Percentiles rank a stretch among this genome's conserved stretches.
Conservation (phyloP, 2,888 invertebrate genomes). For the Caenorhabditis sinica region DNA sequence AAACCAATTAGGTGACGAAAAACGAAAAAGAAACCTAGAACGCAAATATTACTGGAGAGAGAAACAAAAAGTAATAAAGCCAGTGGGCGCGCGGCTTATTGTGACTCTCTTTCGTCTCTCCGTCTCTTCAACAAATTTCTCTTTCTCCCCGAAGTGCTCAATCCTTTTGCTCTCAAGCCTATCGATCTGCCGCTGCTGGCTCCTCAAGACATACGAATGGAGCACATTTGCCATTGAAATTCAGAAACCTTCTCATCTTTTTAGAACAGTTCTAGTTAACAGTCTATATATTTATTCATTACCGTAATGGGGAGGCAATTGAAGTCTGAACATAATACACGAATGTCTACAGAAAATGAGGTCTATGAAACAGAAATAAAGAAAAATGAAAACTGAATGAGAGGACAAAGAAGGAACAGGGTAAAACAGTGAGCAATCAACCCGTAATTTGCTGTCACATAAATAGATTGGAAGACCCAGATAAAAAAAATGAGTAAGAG, state of each 20-base stretch:
- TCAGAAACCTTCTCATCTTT: not conserved
- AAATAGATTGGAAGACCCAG: constrained; percentile 10
- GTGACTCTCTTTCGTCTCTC: constrained; percentile 26
- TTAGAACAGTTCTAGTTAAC: not conserved
- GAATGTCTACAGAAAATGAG: constrained; percentile 30
- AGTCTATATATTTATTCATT: constrained; percentile 12
- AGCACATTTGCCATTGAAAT: constrained; percentile 50
- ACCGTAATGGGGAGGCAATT: constrained; percentile 3
- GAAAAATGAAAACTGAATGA: not conserved
- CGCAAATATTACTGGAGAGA: too few species aligned
- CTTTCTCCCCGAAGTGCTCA: constrained; percentile 23
- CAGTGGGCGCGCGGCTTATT: constrained; percentile 21
- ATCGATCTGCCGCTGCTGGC: constrained; percentile 44
- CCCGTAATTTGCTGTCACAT: constrained; percentile 52
- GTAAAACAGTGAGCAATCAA: constrained; percentile 34
- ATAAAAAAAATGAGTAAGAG: constrained; percentile 35
- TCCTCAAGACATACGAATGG: constrained; percentile 50
- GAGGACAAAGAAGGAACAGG: constrained; percentile 2
- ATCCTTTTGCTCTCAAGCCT: constrained; percentile 45
- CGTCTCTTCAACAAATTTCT: constrained; percentile 39
- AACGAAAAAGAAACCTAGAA: constrained; percentile 13
- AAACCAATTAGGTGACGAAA: constrained; percentile 3
- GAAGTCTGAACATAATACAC: constrained; percentile 25
- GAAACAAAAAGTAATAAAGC: constrained; percentile 44
- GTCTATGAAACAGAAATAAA: constrained; percentile 28